Evolutionary conservation across 2,888 invertebrate species (phyloP).

Genomic region (Colletes collaris): DNA sequence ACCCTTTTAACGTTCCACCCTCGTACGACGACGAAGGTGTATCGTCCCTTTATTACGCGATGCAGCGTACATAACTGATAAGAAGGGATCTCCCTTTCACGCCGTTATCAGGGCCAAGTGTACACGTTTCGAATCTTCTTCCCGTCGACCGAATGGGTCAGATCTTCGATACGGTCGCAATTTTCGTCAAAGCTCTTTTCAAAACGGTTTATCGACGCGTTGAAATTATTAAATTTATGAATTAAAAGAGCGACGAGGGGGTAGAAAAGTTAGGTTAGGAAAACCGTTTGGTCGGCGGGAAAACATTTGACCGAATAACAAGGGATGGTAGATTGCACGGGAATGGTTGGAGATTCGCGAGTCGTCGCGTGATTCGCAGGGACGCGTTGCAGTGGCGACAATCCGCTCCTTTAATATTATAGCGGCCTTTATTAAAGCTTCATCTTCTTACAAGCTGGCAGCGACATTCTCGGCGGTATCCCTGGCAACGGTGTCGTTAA

Average conservation of each 20-base stretch:
- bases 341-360: neutral
- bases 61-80: conserved; percentile 1
- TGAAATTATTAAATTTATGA: no score
- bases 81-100: neutral
- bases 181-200: no score
- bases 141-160: no score
- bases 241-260: no score
- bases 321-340: conserved; percentile 1
- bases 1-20: neutral
- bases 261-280: neutral
- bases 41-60: conserved; percentile 4
- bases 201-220: no score
- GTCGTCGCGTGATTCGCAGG: conserved; percentile 29
- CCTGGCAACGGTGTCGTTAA: conserved; percentile 58
- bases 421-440: conserved; percentile 65
- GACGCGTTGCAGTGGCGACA: conserved; percentile 13
- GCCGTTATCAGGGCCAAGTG: conserved; percentile 8
- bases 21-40: neutral
- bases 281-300: no score
- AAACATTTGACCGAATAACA: neutral
- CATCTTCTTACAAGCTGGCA: conserved; percentile 6
- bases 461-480: conserved; percentile 38
- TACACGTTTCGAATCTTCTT: neutral
- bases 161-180: no score
- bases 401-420: conserved; percentile 51